Evolutionary conservation across 2,797 vertebrate genomes (phyloP).

Genomic region (Oryzias sinensis): DNA sequence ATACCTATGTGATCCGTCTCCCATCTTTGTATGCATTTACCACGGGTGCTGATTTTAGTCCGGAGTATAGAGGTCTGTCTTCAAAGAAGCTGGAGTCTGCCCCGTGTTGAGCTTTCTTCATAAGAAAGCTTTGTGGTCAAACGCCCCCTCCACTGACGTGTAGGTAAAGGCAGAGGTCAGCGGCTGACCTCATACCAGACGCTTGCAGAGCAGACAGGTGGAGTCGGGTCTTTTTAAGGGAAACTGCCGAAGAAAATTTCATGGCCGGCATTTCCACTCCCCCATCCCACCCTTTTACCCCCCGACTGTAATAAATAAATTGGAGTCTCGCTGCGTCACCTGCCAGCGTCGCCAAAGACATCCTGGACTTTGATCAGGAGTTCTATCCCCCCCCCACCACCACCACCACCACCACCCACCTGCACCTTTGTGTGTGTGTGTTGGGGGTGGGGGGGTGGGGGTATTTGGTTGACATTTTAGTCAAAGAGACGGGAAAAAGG

Average conservation of each 20-base stretch:
- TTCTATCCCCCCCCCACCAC: too few species aligned
- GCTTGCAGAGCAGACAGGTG: conserved; percentile 28
- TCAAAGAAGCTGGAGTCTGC: conserved; percentile 8
- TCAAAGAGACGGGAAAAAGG: conserved; percentile 50
- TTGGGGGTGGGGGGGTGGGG: conserved; percentile 47
- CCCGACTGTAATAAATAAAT: conserved; percentile 54
- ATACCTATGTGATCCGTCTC: too few species aligned
- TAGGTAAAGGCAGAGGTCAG: conserved; percentile 59
- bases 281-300: conserved; percentile 15
- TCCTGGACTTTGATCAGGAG: too few species aligned
- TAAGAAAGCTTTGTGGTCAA: conserved; percentile 37
- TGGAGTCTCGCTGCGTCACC: conserved; percentile 4
- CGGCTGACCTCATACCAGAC: conserved; percentile 50
- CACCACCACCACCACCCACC: too few species aligned
- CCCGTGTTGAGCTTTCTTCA: conserved; percentile 2
- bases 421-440: too few species aligned
- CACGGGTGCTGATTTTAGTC: conserved; percentile 24
- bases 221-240: conserved; percentile 42
- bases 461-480: conserved; percentile 77
- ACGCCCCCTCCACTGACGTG: conserved; percentile 38
- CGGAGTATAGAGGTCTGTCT: conserved; percentile 8
- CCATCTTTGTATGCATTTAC: conserved; percentile 13
- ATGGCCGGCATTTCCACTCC: conserved; percentile 34
- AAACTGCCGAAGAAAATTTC: conserved; percentile 60
- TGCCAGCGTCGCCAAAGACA: conserved; percentile 44